Base-by-base conservation (phyloP, 2,113 vertebrate species). In the Fukomys damarensis region DNA sequence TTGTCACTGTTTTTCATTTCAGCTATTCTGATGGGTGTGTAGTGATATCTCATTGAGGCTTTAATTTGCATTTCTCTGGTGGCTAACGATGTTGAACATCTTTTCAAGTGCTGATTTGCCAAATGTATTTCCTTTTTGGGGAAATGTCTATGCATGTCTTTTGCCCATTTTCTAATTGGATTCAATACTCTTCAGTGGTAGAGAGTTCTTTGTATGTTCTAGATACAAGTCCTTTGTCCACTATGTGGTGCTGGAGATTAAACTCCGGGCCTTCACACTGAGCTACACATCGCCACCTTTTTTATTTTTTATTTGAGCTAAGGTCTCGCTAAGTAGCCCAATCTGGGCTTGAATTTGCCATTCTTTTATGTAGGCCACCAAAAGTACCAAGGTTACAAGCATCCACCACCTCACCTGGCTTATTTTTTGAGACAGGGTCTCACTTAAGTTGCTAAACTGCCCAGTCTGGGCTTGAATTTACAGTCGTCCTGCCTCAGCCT, bases 31-130 rank as follows among this genome's bases (percentile, higher is more conserved):
- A 68, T 76, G 66, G 86, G 22, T n/a, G 35, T 56, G 19, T 61
- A n/a, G 41, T 52, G 76, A 49, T 38, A 63, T 12, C 74, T 92
- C 84, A 41, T 49, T 65, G 59, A 74, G 79, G 19, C 46, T 66
- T 74, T 28, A 43, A 76, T 95, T 92, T 70, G 91, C 85, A 65
- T 85, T 41, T 94, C 82, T 81, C 63, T 74, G 54, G 30, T 61
- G 43, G 68, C 76, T 95, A 16, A 56, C 10, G 43, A 28, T 74
- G 49, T 52, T 16, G 70, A 56, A 28, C 58, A 17, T 49, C 63
- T 93, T 89, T 86, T 70, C 28, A 3, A 41, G 49, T 72, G 89
- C 91, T 90, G 49, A 66, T 66, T 89, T 89, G 91, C 89, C 93
- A 96, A 38, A 56, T 54, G 7, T 56, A 0, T 46, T 12, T 74